phyloP scores from a whole-genome alignment of 1,140 invertebrate species.

The silkworm (Bombyx mori) region ASM3026992v2 NC_085129.1:11191501-11192000 shows the following conservation, averaged over 20 bases:
- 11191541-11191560: slow-evolving; percentile 12
- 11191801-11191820: slow-evolving; percentile 11
- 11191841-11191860: slow-evolving; percentile 20
- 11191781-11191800: slow-evolving; percentile 10
- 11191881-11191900: slow-evolving; percentile 11
- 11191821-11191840: slow-evolving; percentile 17
- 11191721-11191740: no score
- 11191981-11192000: slow-evolving; percentile 19
- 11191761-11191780: no score
- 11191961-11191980: slow-evolving; percentile 55
- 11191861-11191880: slow-evolving; percentile 32
- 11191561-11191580: slow-evolving; percentile 8
- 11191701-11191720: no score
- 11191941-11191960: slow-evolving; percentile 66
- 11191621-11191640: slow-evolving; percentile 26
- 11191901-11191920: slow-evolving; percentile 26
- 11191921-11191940: slow-evolving; percentile 45
- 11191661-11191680: slow-evolving; percentile 18
- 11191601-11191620: slow-evolving; percentile 33
- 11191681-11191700: slow-evolving; percentile 32
- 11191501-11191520: slow-evolving; percentile 11
- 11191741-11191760: no score
- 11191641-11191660: slow-evolving; percentile 26
- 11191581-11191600: slow-evolving; percentile 12
- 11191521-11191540: slow-evolving; percentile 9